These are phyloP conservation scores for Drosophila bifasciata DNA, from an alignment of 1,140 invertebrate genomes.

Conservation along the genomic window DNA sequence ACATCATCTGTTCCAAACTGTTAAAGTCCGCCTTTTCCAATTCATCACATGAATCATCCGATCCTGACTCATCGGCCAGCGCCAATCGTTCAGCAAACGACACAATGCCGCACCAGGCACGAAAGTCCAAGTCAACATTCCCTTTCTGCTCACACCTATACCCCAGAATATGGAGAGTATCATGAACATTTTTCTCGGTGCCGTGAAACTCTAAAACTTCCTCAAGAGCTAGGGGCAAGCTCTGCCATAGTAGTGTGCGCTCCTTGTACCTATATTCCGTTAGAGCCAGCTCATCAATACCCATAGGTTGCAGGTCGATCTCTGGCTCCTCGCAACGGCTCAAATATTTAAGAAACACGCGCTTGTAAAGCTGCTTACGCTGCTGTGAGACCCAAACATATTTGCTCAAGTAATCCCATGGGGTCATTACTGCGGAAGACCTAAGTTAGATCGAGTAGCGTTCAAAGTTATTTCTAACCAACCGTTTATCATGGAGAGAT, in stretches of 20 bases:
- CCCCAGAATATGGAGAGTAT: constrained; percentile 52
- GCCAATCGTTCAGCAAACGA: constrained; percentile 85
- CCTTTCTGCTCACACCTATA: constrained; percentile 53
- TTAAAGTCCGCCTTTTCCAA: constrained; percentile 80
- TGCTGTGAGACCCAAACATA: constrained; percentile 86
- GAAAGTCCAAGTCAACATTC: constrained; percentile 83
- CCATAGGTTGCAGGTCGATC: constrained; percentile 34
- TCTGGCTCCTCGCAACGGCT: constrained; percentile 65
- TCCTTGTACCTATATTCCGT: constrained; percentile 70
- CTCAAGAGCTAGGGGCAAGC: constrained; percentile 69
- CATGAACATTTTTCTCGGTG: constrained; percentile 64
- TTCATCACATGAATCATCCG: constrained; percentile 80
- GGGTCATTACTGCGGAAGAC: constrained; percentile 84
- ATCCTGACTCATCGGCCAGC: constrained; percentile 70
- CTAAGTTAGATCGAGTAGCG: background rate
- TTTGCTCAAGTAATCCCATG: constrained; percentile 86
- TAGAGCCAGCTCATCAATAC: constrained; percentile 51
- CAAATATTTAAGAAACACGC: constrained; percentile 74
- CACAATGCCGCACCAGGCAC: constrained; percentile 87
- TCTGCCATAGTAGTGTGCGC: constrained; percentile 61
- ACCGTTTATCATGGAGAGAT: constrained; percentile 85
- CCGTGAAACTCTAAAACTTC: constrained; percentile 82
- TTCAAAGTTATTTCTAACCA: constrained; percentile 17
- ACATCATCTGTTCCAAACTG: constrained; percentile 71
- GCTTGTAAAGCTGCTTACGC: constrained; percentile 86